These are phyloP conservation scores for Euwallacea similis DNA, from an alignment of 1,140 invertebrate genomes.

Conservation along the genomic window DNA sequence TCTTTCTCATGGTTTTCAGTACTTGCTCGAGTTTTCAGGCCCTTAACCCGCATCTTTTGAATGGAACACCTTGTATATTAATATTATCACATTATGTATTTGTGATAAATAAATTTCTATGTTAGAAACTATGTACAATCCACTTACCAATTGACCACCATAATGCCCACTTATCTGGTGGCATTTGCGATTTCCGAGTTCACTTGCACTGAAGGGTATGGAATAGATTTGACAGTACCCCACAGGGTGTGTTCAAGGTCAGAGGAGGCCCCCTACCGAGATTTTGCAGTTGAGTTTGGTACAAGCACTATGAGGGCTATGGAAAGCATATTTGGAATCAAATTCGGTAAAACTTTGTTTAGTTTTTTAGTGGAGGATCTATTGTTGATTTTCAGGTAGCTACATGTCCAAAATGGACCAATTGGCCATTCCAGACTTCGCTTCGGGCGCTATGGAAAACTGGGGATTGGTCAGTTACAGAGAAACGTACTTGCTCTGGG, in stretches of 20 bases:
- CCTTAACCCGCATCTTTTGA: too few relatives aligned
- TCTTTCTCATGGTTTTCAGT: too few relatives aligned
- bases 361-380: background rate
- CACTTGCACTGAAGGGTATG: constrained; percentile 24
- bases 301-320: constrained; percentile 10
- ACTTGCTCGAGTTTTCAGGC: too few relatives aligned
- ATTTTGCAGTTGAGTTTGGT: constrained; percentile 27
- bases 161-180: constrained; percentile 78
- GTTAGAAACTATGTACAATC: background rate
- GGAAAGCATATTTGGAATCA: constrained; percentile 41
- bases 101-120: background rate
- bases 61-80: too few relatives aligned
- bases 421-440: constrained; percentile 74
- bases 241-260: constrained; percentile 32
- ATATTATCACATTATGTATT: too few relatives aligned
- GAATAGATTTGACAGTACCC: constrained; percentile 14
- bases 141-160: constrained; percentile 27
- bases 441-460: constrained; percentile 88
- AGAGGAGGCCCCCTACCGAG: constrained; percentile 17
- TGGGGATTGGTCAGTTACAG: constrained; percentile 90
- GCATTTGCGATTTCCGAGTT: constrained; percentile 62
- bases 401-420: constrained; percentile 58
- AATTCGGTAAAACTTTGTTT: constrained; percentile 48
- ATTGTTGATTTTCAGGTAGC: constrained; percentile 4
- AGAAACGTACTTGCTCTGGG: constrained; percentile 80